Base-by-base conservation (phyloP, 1,140 invertebrate species). In the Bathynomus jamesi region DNA sequence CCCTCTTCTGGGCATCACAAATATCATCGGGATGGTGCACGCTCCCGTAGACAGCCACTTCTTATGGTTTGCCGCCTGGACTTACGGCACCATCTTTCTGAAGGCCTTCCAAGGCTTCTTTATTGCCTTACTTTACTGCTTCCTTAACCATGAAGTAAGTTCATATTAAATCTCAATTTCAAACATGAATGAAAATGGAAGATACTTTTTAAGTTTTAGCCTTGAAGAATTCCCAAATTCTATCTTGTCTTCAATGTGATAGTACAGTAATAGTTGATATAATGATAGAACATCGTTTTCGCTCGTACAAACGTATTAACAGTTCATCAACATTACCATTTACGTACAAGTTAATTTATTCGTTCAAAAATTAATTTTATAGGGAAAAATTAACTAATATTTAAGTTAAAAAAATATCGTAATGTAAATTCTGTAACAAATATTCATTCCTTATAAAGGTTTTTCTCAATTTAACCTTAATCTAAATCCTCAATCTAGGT, bases 31-130 rank as follows among this genome's bases (percentile, higher is more conserved):
- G 76, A 87, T 92, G 85, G 84, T 88, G 13, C 85, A 89, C 68
- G 87, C 87, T 4, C 87, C 89, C 0, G 76, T 89, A 40, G 85
- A 88, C 63, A 85, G 87, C 69, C 83, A 86, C 61, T 84, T 87
- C 0, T 86, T 87, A 81, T 85, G 87, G 70, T 94, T 95, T 78
- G 90, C 87, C 0, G 72, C 91, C 0, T 95, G 92, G 91, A 89
- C 88, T 0, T 94, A 92, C 80, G 84, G 84, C 0, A 89, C 90
- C 0, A 89, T 93, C 79, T 90, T 93, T 77, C 83, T 95, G 11
- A 87, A 87, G 2, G 91, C 92, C 0, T 94, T 93, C 79, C 91
- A 95, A 84, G 93, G 93, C 3, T 89, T 94, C 72, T 91, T 94
- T 78, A 89, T 95, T 28, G 89, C 91, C 0, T 85, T 89, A 2